Evolutionary conservation across 2,888 invertebrate genomes (phyloP).

Genomic region (Chymomyza procnemis): DNA sequence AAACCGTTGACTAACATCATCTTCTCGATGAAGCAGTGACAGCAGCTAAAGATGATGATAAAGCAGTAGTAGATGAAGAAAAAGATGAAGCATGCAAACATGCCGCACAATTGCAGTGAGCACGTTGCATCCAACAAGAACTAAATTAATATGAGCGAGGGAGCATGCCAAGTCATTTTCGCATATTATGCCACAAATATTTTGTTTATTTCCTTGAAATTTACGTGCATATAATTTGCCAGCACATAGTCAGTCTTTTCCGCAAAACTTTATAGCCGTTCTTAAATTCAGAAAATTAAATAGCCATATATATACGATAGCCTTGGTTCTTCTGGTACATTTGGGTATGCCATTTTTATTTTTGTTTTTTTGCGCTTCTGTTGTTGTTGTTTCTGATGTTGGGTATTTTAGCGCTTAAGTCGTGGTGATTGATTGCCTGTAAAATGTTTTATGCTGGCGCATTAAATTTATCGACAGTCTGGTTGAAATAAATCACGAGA

Average conservation of each 20-base stretch:
- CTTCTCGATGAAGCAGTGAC: not conserved
- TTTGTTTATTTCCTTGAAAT: conserved; percentile 17
- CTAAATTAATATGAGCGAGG: not conserved
- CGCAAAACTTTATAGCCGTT: not conserved
- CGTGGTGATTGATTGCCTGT: conserved; percentile 45
- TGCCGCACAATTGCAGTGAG: not conserved
- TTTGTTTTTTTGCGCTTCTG: not conserved
- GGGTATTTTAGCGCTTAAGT: conserved; percentile 14
- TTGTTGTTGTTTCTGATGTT: not conserved
- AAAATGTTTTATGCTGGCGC: conserved; percentile 37
- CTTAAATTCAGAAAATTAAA: not conserved
- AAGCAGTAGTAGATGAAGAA: not conserved
- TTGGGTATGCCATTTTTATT: not conserved
- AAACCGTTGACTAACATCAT: not conserved
- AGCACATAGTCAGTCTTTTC: not conserved
- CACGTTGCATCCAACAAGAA: not conserved
- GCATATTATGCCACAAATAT: conserved; percentile 3
- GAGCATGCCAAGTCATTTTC: conserved; percentile 7
- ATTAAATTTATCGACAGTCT: conserved; percentile 41
- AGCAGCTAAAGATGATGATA: not conserved
- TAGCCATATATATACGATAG: not conserved
- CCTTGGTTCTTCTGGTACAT: not conserved
- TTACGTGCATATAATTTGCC: conserved; percentile 4
- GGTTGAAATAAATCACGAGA: conserved; percentile 44
- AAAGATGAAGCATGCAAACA: not conserved